A percentile compares a stretch with the other conserved stretches of the same genome.
These are phyloP conservation scores for Neoaliturus tenellus DNA, from an alignment of 2,888 invertebrate species.

Conservation along the genomic window DNA sequence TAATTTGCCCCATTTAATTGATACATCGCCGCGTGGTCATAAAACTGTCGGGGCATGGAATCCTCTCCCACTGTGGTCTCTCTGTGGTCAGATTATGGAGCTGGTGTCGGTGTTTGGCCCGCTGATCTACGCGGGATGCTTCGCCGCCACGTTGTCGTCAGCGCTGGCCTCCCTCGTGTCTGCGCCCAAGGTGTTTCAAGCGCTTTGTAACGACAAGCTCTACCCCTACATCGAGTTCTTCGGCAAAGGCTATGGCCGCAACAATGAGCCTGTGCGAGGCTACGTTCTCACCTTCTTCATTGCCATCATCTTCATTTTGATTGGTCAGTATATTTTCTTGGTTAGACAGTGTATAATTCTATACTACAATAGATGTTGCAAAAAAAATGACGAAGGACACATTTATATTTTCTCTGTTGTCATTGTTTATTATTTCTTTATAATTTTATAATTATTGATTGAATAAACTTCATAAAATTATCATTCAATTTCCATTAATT, in stretches of 20 bases:
- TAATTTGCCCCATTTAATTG: no score
- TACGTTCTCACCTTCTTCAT: constrained; percentile 95
- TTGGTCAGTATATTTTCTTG: constrained; percentile 81
- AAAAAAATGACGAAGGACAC: no score
- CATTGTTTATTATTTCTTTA: not conserved
- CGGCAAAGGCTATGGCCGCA: constrained; percentile 85
- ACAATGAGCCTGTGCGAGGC: constrained; percentile 90
- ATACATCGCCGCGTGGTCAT: no score
- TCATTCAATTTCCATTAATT: no score
- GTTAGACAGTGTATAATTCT: not conserved
- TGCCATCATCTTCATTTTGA: constrained; percentile 88
- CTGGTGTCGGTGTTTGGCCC: constrained; percentile 93
- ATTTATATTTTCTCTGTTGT: not conserved
- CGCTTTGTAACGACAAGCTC: constrained; percentile 94
- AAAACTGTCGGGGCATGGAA: no score
- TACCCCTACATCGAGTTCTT: constrained; percentile 92
- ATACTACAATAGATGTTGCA: no score
- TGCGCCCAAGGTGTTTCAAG: constrained; percentile 96
- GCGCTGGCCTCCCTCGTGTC: constrained; percentile 97
- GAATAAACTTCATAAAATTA: no score
- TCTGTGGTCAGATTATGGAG: constrained; percentile 81
- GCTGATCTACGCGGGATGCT: constrained; percentile 96
- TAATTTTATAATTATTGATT: no score
- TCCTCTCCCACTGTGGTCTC: no score
- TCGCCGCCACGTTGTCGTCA: constrained; percentile 98